These are phyloP conservation scores for Axea sp. DNA, from an alignment of 2,888 invertebrate species.

Conservation along the genomic window DNA sequence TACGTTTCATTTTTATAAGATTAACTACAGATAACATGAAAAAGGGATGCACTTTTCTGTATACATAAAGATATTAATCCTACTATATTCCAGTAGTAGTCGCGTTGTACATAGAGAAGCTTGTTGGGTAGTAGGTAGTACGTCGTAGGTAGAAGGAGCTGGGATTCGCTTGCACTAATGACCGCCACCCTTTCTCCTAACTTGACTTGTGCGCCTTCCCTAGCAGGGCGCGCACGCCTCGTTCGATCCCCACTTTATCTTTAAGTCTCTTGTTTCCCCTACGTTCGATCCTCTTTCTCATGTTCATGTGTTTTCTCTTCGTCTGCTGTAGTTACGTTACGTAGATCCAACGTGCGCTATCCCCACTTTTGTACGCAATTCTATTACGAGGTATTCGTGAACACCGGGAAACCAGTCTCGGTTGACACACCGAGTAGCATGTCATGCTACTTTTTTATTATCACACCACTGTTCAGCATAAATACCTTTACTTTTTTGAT, in stretches of 20 bases:
- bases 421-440: slow-evolving; percentile 73
- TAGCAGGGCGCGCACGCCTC: slow-evolving; percentile 6
- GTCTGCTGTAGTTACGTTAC: slow-evolving; percentile 25
- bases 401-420: slow-evolving; percentile 69
- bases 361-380: slow-evolving; percentile 64
- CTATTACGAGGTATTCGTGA: slow-evolving; percentile 55
- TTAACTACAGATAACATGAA: slow-evolving; percentile 19
- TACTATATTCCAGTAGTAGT: slow-evolving; percentile 12
- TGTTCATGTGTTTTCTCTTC: slow-evolving; percentile 20
- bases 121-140: slow-evolving; percentile 19
- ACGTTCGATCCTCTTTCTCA: slow-evolving; percentile 19
- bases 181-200: slow-evolving; percentile 68
- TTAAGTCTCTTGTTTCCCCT: slow-evolving; percentile 22
- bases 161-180: slow-evolving; percentile 74
- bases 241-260: slow-evolving; percentile 2
- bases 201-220: slow-evolving; percentile 27
- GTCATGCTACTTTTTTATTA: slow-evolving; percentile 59
- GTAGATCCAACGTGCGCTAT: slow-evolving; percentile 42
- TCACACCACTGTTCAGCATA: no score
- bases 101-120: slow-evolving; percentile 11
- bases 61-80: slow-evolving; percentile 17
- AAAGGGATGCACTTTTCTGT: slow-evolving; percentile 19
- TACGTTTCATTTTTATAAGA: slow-evolving; percentile 11
- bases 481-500: no score
- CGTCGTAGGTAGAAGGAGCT: slow-evolving; percentile 27